Evolutionary conservation across 2,113 vertebrate genomes (phyloP), one percentile per base, ranked within the genome.

Genomic region (Aptenodytes patagonicus): DNA sequence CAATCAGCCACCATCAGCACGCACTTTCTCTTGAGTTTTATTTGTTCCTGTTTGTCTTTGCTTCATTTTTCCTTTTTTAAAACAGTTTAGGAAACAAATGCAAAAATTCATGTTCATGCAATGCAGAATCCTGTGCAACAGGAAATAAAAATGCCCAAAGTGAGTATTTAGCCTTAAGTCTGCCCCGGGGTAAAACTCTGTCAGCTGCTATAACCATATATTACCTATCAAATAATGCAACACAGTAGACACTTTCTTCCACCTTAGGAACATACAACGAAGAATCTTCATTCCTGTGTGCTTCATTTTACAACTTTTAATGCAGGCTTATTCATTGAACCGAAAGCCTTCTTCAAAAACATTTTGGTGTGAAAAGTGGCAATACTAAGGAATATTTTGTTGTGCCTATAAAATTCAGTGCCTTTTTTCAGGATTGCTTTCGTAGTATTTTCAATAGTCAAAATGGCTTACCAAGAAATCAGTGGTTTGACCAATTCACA

Each of bases 101-200:
- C 64, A 73, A 92, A 77, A 62, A 81, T 47, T 58, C 17, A 10
- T 28, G 15, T 49, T 86, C 4, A 1, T 54, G 49, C 61, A 85
- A 61, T 76, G 54, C 58, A 49, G 49, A 44, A 28, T 79, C 22
- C 47, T 68, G 14, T 84, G 66, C 76, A 84, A 49, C 58, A 80
- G 36, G 58, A 92, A 87, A 87, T 76, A 89, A 65, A 92, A 89
- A 94, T 38, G 44, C 22, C 64, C 26, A 75, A 84, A 91, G 34
- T 36, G 73, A 95, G 25, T 82, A 69, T 89, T 91, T 90, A 93
- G 82, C 54, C 46, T 88, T 88, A 90, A 49, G 89, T 95, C 70
- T 83, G 18, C 62, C 46, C 51, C 82, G n/a, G 26, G 13, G n/a
- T 58, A 85, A 85, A 91, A 87, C 40, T 54, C 19, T 19, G 25